phyloP scores from a whole-genome alignment of 2,113 vertebrate genomes.

The Lontra canadensis region DNA sequence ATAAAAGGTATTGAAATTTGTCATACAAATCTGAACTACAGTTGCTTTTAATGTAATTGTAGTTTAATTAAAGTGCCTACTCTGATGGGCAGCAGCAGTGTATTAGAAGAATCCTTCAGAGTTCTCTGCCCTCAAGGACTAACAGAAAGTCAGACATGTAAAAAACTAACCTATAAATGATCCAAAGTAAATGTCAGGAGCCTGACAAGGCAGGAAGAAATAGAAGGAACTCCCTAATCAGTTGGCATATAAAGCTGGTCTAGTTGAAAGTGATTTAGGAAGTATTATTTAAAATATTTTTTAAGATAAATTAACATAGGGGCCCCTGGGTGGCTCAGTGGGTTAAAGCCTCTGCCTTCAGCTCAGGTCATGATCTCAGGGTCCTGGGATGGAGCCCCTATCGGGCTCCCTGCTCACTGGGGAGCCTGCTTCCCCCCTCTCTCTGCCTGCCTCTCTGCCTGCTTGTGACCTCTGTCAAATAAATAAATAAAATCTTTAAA shows the following conservation, averaged over 20 bases:
- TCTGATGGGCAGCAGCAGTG: not conserved
- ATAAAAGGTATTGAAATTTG: not conserved
- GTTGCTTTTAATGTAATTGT: not conserved
- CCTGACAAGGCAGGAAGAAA: not conserved
- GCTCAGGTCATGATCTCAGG: no score
- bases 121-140: not conserved
- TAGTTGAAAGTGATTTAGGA: not conserved
- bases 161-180: not conserved
- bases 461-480: no score
- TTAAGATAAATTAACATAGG: not conserved
- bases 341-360: no score
- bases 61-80: conserved; percentile 18
- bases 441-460: no score
- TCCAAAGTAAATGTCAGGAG: not conserved
- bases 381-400: no score
- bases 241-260: not conserved
- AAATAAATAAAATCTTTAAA: no score
- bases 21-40: not conserved
- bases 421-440: no score
- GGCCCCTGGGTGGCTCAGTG: no score
- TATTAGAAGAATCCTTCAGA: not conserved
- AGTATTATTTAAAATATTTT: not conserved
- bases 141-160: not conserved
- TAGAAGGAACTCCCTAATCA: not conserved
- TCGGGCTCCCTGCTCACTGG: no score